phyloP scores from a whole-genome alignment of 1,140 invertebrate species.

The Drosophila albomicans region DNA sequence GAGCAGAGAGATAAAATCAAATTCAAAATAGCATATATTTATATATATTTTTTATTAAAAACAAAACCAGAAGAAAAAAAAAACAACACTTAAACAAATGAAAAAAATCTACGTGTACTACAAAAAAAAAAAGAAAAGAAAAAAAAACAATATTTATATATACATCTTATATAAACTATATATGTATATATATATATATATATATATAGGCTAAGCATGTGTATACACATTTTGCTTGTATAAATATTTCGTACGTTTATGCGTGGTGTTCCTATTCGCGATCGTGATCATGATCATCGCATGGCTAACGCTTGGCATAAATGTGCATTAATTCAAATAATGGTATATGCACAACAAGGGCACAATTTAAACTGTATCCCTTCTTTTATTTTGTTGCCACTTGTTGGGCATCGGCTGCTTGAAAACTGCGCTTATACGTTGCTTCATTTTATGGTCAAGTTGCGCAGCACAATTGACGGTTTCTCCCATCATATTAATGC shows the following conservation, averaged over 20 bases:
- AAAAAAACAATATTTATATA: constrained; percentile 60
- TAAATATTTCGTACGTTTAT: constrained; percentile 71
- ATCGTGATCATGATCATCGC: constrained; percentile 30
- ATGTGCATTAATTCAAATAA: constrained; percentile 30
- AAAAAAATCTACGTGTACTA: constrained; percentile 70
- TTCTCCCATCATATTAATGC: constrained; percentile 36
- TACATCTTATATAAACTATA: constrained; percentile 52
- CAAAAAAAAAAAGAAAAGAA: constrained; percentile 49
- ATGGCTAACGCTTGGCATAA: constrained; percentile 42
- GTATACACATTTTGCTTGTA: constrained; percentile 75
- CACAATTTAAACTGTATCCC: constrained; percentile 21
- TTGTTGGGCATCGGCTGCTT: constrained; percentile 43
- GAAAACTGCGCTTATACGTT: constrained; percentile 39
- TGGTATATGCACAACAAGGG: constrained; percentile 44
- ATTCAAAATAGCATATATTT: constrained; percentile 79
- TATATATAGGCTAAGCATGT: constrained; percentile 58
- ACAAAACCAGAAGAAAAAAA: constrained; percentile 40
- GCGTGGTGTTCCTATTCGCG: constrained; percentile 45
- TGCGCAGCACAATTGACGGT: constrained; percentile 34
- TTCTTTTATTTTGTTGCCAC: constrained; percentile 10
- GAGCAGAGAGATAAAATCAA: constrained; percentile 82
- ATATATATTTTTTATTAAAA: constrained; percentile 83
- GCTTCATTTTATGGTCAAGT: constrained; percentile 28
- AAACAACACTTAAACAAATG: constrained; percentile 52
- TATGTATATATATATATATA: constrained; percentile 40